A percentile compares a stretch with the other conserved stretches of the same genome.
phyloP scores from a whole-genome alignment of 2,888 invertebrate genomes.

The Drosophila nr. fundita region DNA sequence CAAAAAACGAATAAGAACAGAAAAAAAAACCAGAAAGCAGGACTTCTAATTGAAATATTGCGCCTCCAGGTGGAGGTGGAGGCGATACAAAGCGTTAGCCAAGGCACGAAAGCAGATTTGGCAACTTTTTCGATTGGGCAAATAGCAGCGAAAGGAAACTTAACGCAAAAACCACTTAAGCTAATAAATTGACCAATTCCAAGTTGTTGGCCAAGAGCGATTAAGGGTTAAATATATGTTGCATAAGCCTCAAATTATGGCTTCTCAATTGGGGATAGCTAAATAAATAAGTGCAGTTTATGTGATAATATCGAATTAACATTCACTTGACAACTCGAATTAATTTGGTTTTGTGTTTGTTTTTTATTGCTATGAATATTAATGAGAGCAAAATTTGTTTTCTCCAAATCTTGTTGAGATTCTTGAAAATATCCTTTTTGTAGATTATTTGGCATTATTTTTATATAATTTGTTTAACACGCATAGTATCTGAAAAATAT shows the following conservation, averaged over 20 bases:
- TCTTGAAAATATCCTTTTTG: background rate
- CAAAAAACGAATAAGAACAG: background rate
- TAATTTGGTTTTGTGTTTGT: background rate
- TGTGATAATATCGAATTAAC: background rate
- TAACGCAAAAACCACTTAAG: slow-evolving; percentile 57
- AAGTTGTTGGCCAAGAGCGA: slow-evolving; percentile 11
- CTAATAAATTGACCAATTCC: slow-evolving; percentile 55
- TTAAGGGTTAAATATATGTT: slow-evolving; percentile 26
- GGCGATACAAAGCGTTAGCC: slow-evolving; percentile 22
- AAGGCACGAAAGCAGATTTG: slow-evolving; percentile 52
- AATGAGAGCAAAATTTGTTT: background rate
- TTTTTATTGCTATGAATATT: background rate
- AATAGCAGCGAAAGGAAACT: slow-evolving; percentile 43
- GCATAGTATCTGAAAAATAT: background rate
- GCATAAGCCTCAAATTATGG: slow-evolving; percentile 13
- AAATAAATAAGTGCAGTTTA: background rate
- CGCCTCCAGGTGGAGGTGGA: slow-evolving; percentile 40
- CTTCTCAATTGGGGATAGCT: background rate
- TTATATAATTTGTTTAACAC: background rate
- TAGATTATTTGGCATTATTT: background rate
- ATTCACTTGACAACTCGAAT: background rate
- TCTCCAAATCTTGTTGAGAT: background rate
- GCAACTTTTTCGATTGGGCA: slow-evolving; percentile 69
- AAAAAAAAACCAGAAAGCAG: slow-evolving; percentile 17
- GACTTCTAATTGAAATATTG: slow-evolving; percentile 62